phyloP scores from a whole-genome alignment of 2,113 vertebrate species.

The Globicephala melas region DNA sequence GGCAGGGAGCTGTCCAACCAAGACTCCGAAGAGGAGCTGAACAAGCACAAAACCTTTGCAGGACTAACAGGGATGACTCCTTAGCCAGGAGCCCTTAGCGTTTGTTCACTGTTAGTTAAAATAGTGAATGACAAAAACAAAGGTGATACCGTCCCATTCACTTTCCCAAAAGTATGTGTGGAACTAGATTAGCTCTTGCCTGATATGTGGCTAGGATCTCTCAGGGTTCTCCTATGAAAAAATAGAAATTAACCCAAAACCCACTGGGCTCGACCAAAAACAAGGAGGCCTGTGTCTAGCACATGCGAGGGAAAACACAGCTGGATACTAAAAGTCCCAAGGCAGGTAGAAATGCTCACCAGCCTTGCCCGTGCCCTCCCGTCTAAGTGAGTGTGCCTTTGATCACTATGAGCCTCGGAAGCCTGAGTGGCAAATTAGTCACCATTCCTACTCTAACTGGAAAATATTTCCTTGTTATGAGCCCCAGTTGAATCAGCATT shows the following conservation, averaged over 20 bases:
- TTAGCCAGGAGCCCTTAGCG: background rate
- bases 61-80: background rate
- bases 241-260: background rate
- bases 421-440: background rate
- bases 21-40: background rate
- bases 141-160: background rate
- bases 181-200: background rate
- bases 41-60: background rate
- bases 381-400: background rate
- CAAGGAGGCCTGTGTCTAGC: background rate
- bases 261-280: background rate
- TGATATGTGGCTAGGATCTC: background rate
- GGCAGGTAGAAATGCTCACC: background rate
- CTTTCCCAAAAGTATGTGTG: background rate
- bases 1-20: constrained; percentile 53
- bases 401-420: background rate
- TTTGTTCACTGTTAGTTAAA: background rate
- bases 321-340: background rate
- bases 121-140: background rate
- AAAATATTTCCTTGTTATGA: constrained; percentile 30
- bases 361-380: background rate
- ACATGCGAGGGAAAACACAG: background rate
- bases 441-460: background rate
- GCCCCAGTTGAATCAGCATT: background rate
- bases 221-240: background rate